A percentile compares a stretch with the other conserved stretches of the same genome.
Evolutionary conservation across 2,113 vertebrate species (phyloP).

Genomic region (Hassar affinis): DNA sequence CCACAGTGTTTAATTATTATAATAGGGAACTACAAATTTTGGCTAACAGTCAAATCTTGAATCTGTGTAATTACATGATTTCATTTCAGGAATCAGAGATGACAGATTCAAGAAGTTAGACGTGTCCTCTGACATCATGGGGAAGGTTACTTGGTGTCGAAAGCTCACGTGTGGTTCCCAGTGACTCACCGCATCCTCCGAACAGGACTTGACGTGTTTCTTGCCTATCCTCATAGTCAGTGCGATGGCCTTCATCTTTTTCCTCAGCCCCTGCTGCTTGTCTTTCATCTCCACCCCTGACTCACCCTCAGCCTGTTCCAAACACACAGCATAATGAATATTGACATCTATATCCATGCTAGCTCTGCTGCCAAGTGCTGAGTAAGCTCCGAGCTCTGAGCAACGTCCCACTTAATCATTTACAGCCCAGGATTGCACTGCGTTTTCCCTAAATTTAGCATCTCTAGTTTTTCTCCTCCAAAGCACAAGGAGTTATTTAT

Average conservation of each 20-base stretch:
- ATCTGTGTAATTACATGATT: background rate
- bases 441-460: constrained; percentile 13
- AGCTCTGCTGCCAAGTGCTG: constrained; percentile 10
- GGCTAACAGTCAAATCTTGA: background rate
- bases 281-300: constrained; percentile 70
- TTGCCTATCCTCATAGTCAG: constrained; percentile 91
- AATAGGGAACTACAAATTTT: background rate
- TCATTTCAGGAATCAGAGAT: background rate
- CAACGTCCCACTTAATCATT: constrained; percentile 21
- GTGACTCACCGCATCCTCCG: constrained; percentile 82
- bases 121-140: background rate
- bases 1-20: background rate
- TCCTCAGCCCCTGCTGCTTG: constrained; percentile 81
- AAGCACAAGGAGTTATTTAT: background rate
- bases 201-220: constrained; percentile 84
- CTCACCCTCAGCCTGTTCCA: constrained; percentile 74
- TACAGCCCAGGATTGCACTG: background rate
- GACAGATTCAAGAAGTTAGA: background rate
- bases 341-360: background rate
- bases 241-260: constrained; percentile 94
- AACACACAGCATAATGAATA: constrained; percentile 34
- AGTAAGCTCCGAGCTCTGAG: background rate
- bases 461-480: background rate
- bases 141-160: background rate
- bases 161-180: background rate